Evolutionary conservation across 37 sponge, comb jelly and placozoan species (phyloP).

Genomic region (Petrosia ficiformis): DNA sequence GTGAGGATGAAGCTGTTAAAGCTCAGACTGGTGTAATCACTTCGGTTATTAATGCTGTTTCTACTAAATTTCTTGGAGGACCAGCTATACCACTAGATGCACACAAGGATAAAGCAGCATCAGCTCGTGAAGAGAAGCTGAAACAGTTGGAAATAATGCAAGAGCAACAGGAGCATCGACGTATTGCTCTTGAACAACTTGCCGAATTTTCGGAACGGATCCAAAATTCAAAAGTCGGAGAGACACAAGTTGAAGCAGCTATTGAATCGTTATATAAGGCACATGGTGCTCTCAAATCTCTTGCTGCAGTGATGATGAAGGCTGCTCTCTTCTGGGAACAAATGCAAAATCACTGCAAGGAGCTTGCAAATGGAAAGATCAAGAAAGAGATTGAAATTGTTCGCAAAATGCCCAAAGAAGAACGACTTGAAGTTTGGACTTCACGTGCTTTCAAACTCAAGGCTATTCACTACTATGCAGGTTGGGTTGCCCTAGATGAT

Average conservation of each 20-base stretch:
- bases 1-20: not conserved
- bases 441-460: constrained; percentile 5
- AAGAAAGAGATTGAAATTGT: constrained; percentile 4
- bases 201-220: constrained; percentile 12
- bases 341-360: constrained; percentile 32
- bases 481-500: constrained; percentile 31
- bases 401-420: not conserved
- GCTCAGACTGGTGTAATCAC: not conserved
- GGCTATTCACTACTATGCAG: constrained; percentile 25
- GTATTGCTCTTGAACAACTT: constrained; percentile 6
- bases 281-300: constrained; percentile 17
- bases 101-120: not conserved
- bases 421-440: constrained; percentile 27
- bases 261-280: constrained; percentile 21
- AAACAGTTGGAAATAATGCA: constrained; percentile 3
- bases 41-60: not conserved
- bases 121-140: constrained; percentile 3
- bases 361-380: constrained; percentile 3
- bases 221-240: not conserved
- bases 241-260: not conserved
- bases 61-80: not conserved
- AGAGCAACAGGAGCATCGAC: constrained; percentile 1
- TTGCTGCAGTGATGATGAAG: constrained; percentile 25
- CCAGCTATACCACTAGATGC: not conserved
- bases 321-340: constrained; percentile 33